These are phyloP conservation scores for Armadillidium nasatum DNA, from an alignment of 1,140 invertebrate species.

Conservation along the genomic window DNA sequence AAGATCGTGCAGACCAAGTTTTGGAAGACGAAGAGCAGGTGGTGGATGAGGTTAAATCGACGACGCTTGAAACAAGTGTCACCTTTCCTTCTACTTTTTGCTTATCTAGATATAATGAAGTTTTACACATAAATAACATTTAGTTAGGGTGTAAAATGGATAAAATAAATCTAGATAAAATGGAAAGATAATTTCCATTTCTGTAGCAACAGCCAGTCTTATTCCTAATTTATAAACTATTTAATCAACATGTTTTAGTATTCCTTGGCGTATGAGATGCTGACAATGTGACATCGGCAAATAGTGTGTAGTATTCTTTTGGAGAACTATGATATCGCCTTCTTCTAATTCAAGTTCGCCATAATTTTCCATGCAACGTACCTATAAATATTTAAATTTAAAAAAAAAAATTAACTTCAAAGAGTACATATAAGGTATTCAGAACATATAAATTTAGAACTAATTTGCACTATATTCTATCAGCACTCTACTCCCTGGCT, in stretches of 20 bases:
- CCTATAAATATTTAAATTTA: conserved; percentile 60
- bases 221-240: neutral
- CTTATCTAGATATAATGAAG: neutral
- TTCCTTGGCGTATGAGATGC: conserved; percentile 82
- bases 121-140: conserved; percentile 4
- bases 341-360: conserved; percentile 90
- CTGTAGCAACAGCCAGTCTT: no score
- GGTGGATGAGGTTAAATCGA: neutral
- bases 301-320: conserved; percentile 89
- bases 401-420: conserved; percentile 27
- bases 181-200: no score
- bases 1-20: neutral
- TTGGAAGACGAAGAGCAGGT: neutral
- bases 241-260: conserved; percentile 69
- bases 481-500: no score
- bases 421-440: neutral
- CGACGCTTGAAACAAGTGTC: neutral
- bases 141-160: neutral
- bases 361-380: conserved; percentile 81
- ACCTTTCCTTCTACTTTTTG: neutral
- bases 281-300: conserved; percentile 83
- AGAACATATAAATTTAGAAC: neutral
- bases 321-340: conserved; percentile 79
- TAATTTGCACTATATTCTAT: no score
- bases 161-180: neutral